These are phyloP conservation scores for Trachythela sp. DNA, from an alignment of 64 coral and sea anemone species.

Conservation along the genomic window DNA sequence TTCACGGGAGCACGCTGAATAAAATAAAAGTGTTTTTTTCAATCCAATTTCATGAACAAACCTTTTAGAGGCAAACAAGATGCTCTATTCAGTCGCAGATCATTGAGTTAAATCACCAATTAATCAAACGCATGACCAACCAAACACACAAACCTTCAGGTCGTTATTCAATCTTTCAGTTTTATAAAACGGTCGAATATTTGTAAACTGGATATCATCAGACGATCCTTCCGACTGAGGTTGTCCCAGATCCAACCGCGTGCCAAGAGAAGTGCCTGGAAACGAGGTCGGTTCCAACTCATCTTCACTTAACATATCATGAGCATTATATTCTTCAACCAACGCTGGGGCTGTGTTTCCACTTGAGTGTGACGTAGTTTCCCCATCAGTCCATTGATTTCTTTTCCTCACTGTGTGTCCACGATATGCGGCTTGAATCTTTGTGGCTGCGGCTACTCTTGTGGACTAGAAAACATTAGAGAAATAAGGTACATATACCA, in stretches of 20 bases:
- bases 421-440: slow-evolving; percentile 81
- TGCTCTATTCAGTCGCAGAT: neutral
- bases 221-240: neutral
- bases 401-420: slow-evolving; percentile 83
- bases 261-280: neutral
- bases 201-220: neutral
- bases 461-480: slow-evolving; percentile 9
- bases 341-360: neutral
- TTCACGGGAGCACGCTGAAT: neutral
- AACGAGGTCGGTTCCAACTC: too few relatives aligned
- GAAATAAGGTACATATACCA: neutral
- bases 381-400: slow-evolving; percentile 61
- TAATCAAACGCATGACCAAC: too few relatives aligned
- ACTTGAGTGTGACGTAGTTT: neutral
- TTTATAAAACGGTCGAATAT: neutral
- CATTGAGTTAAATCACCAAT: neutral
- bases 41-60: neutral
- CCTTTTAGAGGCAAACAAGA: neutral
- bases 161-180: neutral
- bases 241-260: neutral
- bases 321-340: neutral
- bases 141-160: neutral
- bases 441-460: slow-evolving; percentile 69
- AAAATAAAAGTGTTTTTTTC: neutral
- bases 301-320: neutral